These are phyloP conservation scores for Spodoptera litura DNA, from an alignment of 1,140 invertebrate genomes.

Conservation along the genomic window DNA sequence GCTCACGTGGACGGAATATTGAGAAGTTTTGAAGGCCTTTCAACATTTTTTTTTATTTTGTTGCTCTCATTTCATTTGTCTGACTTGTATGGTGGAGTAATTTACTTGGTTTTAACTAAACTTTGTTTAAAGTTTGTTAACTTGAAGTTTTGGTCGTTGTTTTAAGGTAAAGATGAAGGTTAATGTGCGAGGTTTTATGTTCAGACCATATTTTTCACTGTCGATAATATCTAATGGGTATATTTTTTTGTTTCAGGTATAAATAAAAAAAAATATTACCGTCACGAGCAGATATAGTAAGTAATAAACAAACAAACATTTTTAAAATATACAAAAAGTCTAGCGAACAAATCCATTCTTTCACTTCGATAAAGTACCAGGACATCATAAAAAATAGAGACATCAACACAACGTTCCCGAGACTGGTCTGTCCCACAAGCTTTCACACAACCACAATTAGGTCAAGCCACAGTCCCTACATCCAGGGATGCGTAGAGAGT, in stretches of 20 bases:
- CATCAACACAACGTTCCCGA: conserved; percentile 12
- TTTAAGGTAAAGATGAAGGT: too few species aligned
- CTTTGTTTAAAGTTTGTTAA: too few species aligned
- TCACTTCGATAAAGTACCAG: not conserved
- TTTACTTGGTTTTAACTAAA: too few species aligned
- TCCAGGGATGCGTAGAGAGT: conserved; percentile 2
- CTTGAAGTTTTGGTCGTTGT: too few species aligned
- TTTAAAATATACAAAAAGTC: not conserved
- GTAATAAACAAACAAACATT: not conserved
- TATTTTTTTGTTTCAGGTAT: not conserved
- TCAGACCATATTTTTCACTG: too few species aligned
- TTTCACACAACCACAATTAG: conserved; percentile 20
- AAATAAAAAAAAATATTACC: not conserved
- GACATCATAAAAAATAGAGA: conserved; percentile 22
- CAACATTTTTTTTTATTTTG: not conserved
- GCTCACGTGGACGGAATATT: conserved; percentile 15
- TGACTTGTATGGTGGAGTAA: too few species aligned
- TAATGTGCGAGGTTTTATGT: too few species aligned
- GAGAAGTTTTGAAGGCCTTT: not conserved
- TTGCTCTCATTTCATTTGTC: too few species aligned
- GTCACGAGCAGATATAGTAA: not conserved
- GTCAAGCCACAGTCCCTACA: conserved; percentile 30
- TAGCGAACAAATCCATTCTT: not conserved
- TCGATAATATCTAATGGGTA: too few species aligned
- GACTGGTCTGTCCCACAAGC: not conserved